Conservation (phyloP, 2,113 vertebrate genomes). For the Cyanoliseus patagonus region DNA sequence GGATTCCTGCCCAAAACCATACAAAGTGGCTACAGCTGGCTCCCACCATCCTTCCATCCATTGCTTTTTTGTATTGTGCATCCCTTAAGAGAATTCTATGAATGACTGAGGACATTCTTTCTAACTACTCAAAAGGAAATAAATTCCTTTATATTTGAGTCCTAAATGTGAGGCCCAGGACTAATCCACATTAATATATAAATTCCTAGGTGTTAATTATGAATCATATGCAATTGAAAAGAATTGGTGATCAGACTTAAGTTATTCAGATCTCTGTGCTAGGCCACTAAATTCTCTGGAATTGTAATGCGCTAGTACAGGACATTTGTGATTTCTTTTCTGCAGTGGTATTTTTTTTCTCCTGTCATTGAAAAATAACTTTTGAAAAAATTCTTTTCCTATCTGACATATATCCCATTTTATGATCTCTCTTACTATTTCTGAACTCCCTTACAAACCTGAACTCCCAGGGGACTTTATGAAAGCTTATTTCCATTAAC, state of each 20-base stretch:
- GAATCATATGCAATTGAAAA: background rate
- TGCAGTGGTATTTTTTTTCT: background rate
- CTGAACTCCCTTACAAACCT: background rate
- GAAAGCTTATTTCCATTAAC: background rate
- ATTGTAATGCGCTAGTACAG: background rate
- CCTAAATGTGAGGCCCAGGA: background rate
- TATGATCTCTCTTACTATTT: background rate
- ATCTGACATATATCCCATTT: background rate
- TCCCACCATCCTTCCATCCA: background rate
- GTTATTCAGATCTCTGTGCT: background rate
- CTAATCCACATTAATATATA: background rate
- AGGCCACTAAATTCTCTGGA: background rate
- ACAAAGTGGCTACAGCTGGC: background rate
- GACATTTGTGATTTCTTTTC: background rate
- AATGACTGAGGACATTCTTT: accelerated
- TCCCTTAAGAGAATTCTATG: background rate
- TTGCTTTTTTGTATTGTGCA: background rate
- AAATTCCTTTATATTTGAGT: background rate
- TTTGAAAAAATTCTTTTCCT: background rate
- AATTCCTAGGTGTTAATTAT: background rate
- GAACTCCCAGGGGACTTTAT: background rate
- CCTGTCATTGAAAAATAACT: background rate
- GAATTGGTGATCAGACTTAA: background rate
- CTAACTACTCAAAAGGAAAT: background rate
- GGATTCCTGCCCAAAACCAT: background rate